Conservation (phyloP, 2,888 invertebrate genomes). For the Acleris sparsana region DNA sequence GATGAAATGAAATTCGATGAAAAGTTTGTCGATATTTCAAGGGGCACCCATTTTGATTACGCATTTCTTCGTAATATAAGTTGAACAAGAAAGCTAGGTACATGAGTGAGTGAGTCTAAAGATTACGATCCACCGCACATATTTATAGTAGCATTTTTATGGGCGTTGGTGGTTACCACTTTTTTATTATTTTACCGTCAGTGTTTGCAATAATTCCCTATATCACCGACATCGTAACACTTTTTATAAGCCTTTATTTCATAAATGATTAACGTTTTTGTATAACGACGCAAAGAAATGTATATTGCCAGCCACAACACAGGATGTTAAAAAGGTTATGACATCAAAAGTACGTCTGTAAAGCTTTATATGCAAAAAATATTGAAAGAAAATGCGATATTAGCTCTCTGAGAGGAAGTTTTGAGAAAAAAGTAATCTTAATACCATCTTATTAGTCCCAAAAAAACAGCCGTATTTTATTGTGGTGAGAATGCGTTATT, state of each 20-base stretch:
- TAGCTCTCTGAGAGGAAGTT: conserved; percentile 14
- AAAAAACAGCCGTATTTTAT: conserved; percentile 40
- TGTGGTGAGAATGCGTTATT: conserved; percentile 42
- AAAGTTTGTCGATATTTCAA: too few relatives aligned
- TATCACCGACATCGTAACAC: neutral
- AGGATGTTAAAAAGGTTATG: conserved; percentile 31
- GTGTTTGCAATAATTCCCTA: too few relatives aligned
- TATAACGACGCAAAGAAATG: conserved; percentile 4
- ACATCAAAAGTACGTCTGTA: conserved; percentile 18
- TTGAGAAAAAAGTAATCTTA: conserved; percentile 36
- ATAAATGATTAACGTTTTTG: neutral
- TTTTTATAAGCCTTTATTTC: neutral
- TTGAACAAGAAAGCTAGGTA: too few relatives aligned
- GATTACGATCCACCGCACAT: too few relatives aligned
- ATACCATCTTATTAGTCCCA: conserved; percentile 38
- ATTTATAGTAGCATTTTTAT: too few relatives aligned
- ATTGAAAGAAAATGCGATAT: conserved; percentile 24
- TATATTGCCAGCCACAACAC: conserved; percentile 22
- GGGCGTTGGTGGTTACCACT: too few relatives aligned
- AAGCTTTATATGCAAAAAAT: conserved; percentile 11
- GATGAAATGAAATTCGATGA: too few relatives aligned
- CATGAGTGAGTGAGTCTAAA: too few relatives aligned
- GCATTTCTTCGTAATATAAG: neutral
- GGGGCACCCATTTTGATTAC: too few relatives aligned
- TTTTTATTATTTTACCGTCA: too few relatives aligned